Evolutionary conservation across 2,113 vertebrate species (phyloP), one percentile per base, ranked within the genome.

Genomic region (Rhegmatorhina hoffmannsi): DNA sequence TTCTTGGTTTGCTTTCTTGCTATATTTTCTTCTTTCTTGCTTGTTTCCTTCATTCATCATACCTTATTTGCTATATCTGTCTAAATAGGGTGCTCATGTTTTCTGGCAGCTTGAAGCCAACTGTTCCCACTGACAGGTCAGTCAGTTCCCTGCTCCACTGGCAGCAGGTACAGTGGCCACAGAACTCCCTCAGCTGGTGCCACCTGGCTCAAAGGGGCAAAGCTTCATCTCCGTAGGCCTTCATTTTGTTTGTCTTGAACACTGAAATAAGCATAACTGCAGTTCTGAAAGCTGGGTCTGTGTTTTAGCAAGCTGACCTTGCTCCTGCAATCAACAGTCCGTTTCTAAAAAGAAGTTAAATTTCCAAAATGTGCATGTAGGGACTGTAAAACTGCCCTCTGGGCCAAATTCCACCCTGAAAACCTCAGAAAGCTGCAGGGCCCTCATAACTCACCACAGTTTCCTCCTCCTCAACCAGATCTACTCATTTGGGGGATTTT

Each of bases 151-250:
- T 50, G 63, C 31, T 82, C 26, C 28, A 46, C 43, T 56, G 43
- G 12, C 26, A 58, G 31, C 43, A 49, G 6, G 56, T 40, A 23
- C n/a, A 26, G 66, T 0, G 0, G 60, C 77, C 2, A 2, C 40
- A 24, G 66, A 72, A 25, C 46, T 63, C 85, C 84, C 93, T 82
- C 85, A 91, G 66, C 84, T 85, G 74, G 33, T 87, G 31, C 70
- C 49, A 59, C 21, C 69, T 63, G 47, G 25, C 47, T 75, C 20
- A 56, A 58, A 75, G 13, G 60, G 70, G 49, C 53, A 90, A 76
- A 85, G 26, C 69, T 81, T 75, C 62, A 17, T 33, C 38, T 84
- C 49, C 69, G 47, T 33, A 70, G 74, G 29, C 49, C 43, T 87
- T 60, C 20, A 6, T 68, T 68, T 63, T 44, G 20, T 56, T 89